phyloP scores from a whole-genome alignment of 2,888 invertebrate genomes.

The Adineta ricciae region DNA sequence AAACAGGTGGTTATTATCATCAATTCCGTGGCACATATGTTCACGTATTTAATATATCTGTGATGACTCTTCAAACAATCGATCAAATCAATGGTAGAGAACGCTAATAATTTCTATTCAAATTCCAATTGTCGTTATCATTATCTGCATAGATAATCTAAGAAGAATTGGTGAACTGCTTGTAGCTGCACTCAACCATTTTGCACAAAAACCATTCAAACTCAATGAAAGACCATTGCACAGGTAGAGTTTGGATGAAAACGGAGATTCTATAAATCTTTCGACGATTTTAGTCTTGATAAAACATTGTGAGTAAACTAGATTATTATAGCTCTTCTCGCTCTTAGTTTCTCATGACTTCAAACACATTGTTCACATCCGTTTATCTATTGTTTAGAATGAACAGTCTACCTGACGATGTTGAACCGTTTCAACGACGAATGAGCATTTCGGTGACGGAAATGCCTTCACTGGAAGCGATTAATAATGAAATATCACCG shows the following conservation, averaged over 20 bases:
- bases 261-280: neutral
- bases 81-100: neutral
- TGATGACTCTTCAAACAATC: neutral
- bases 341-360: neutral
- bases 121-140: neutral
- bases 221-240: neutral
- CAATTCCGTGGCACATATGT: neutral
- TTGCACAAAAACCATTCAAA: neutral
- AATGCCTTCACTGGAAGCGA: neutral
- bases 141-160: neutral
- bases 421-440: neutral
- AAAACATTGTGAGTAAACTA: neutral
- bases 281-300: neutral
- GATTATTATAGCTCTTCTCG: neutral
- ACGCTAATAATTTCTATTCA: too few relatives aligned
- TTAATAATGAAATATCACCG: neutral
- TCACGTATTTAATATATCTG: neutral
- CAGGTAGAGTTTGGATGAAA: neutral
- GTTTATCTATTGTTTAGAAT: neutral
- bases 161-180: neutral
- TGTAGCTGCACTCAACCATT: neutral
- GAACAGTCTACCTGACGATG: neutral
- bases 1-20: slow-evolving; percentile 15
- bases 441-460: slow-evolving; percentile 5
- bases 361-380: neutral